phyloP scores from a whole-genome alignment of 1,140 invertebrate genomes.

The Bombus confusus region DNA sequence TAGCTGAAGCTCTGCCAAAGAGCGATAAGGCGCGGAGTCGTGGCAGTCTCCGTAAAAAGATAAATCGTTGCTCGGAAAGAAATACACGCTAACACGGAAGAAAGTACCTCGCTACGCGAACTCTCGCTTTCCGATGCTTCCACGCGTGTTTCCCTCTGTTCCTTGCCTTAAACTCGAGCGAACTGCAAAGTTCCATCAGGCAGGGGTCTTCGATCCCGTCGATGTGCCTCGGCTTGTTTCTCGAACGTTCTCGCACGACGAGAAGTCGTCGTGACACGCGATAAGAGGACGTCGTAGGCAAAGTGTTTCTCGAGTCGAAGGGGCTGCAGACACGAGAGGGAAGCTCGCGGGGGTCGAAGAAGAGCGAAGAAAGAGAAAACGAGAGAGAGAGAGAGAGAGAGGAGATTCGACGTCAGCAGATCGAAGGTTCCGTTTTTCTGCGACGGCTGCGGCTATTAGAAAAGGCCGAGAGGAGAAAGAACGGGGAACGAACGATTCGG shows the following conservation, averaged over 20 bases:
- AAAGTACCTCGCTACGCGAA: background rate
- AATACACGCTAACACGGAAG: background rate
- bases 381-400: background rate
- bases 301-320: constrained; percentile 40
- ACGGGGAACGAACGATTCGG: background rate
- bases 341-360: background rate
- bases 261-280: constrained; percentile 49
- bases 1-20: no score
- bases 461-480: constrained; percentile 10
- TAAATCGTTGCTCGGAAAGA: background rate
- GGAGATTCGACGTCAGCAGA: constrained; percentile 59
- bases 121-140: background rate
- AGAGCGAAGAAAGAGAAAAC: background rate
- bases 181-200: constrained; percentile 34
- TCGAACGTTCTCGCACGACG: constrained; percentile 37
- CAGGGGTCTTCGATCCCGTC: background rate
- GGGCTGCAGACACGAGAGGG: background rate
- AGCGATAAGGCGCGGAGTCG: no score
- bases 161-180: background rate
- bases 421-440: constrained; percentile 26
- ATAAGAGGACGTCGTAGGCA: constrained; percentile 53
- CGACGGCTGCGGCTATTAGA: constrained; percentile 29
- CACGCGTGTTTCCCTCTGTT: background rate
- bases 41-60: background rate
- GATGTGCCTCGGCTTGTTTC: background rate